These are phyloP conservation scores for Lepus americanus DNA, from an alignment of 2,113 vertebrate species.

Conservation along the genomic window DNA sequence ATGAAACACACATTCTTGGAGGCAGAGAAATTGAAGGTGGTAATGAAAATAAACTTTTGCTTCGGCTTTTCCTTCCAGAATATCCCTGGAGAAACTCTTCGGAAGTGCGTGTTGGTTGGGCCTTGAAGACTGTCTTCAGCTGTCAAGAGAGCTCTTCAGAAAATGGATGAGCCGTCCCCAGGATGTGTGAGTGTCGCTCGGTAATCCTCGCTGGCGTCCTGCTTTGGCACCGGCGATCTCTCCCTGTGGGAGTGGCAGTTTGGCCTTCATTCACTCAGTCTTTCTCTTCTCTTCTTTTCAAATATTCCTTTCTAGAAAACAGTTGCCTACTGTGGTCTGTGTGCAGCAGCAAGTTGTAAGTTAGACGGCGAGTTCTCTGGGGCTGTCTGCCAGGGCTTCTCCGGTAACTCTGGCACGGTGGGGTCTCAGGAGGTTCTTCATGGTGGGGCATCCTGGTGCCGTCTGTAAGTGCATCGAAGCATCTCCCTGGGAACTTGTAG, in stretches of 20 bases:
- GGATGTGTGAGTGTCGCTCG: slow-evolving; percentile 84
- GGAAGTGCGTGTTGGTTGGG: slow-evolving; percentile 85
- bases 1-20: slow-evolving; percentile 42
- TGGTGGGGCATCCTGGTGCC: neutral
- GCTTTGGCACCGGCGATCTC: neutral
- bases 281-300: neutral
- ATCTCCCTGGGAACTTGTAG: neutral
- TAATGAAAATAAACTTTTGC: slow-evolving; percentile 63
- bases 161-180: slow-evolving; percentile 86
- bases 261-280: slow-evolving; percentile 27
- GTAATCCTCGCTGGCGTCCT: neutral
- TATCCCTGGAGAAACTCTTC: slow-evolving; percentile 83
- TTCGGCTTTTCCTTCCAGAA: slow-evolving; percentile 84
- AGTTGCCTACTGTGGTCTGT: neutral
- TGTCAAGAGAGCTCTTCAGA: slow-evolving; percentile 86
- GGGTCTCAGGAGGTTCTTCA: neutral
- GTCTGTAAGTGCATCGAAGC: neutral
- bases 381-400: too few species aligned
- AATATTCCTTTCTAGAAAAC: neutral
- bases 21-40: neutral
- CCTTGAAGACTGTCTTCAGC: slow-evolving; percentile 88
- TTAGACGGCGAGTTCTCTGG: neutral
- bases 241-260: neutral
- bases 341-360: neutral
- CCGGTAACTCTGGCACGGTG: neutral